These are phyloP conservation scores for Calidris pugnax DNA, from an alignment of 2,113 vertebrate genomes.

Conservation along the genomic window DNA sequence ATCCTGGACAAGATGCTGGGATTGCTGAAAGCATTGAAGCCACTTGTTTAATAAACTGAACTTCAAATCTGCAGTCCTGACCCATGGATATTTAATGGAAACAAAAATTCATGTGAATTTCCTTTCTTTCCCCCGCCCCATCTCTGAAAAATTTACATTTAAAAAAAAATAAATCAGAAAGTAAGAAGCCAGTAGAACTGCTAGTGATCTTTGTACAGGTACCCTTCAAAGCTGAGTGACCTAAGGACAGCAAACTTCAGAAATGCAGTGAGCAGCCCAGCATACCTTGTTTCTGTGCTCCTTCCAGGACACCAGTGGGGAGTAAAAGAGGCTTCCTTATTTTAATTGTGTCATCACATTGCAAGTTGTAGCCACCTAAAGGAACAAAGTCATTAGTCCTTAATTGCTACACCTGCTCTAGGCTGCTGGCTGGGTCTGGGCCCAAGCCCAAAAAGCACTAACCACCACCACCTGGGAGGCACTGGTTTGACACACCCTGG, in stretches of 20 bases:
- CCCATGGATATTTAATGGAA: background rate
- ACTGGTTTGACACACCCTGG: background rate
- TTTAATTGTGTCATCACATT: background rate
- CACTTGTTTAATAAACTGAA: background rate
- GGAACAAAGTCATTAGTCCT: background rate
- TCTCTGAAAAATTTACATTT: background rate
- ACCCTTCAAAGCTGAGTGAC: background rate
- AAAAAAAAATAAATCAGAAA: background rate
- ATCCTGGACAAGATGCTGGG: background rate
- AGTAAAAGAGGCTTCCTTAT: background rate
- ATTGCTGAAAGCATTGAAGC: background rate
- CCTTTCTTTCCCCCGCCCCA: accelerated
- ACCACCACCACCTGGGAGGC: background rate
- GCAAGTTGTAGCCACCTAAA: background rate
- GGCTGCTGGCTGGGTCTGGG: background rate
- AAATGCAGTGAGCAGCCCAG: background rate
- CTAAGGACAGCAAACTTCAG: background rate
- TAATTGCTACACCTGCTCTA: background rate
- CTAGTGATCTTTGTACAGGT: background rate
- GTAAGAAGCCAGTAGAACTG: background rate
- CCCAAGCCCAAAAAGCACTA: background rate
- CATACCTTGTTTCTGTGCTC: background rate
- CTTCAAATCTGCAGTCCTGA: background rate
- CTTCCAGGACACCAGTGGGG: background rate
- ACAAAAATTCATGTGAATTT: accelerated